Evolutionary conservation across 2,888 invertebrate species (phyloP).

Genomic region (Lithodes maja): DNA sequence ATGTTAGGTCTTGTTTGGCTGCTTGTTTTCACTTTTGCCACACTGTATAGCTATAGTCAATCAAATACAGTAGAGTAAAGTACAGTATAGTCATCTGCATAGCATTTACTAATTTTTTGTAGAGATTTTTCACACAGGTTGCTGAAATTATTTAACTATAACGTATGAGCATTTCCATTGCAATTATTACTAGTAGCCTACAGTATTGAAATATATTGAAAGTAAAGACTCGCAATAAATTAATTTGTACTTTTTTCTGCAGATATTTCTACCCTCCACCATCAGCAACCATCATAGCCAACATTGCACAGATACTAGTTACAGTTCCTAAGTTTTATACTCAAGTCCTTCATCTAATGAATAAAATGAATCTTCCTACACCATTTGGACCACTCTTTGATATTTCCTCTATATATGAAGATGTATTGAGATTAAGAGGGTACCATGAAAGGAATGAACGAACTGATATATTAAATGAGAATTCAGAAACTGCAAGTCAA

Average conservation of each 20-base stretch:
- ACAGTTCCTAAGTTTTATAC: conserved; percentile 88
- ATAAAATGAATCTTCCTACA: conserved; percentile 91
- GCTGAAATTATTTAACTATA: background rate
- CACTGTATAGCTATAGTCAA: background rate
- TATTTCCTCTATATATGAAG: conserved; percentile 12
- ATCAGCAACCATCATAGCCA: conserved; percentile 82
- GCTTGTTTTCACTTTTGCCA: background rate
- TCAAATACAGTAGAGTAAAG: background rate
- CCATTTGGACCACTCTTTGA: conserved; percentile 79
- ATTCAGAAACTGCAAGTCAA: conserved; percentile 72
- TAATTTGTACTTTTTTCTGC: conserved; percentile 2
- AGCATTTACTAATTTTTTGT: too few relatives aligned
- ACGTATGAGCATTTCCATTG: background rate
- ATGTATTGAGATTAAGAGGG: conserved; percentile 35
- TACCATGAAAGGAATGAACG: background rate
- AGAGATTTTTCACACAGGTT: too few relatives aligned
- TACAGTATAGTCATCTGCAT: background rate
- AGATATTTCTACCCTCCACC: conserved; percentile 87
- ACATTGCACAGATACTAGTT: conserved; percentile 85
- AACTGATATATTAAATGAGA: conserved; percentile 27
- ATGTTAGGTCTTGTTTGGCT: background rate
- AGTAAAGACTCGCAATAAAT: background rate
- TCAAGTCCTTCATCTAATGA: conserved; percentile 91
- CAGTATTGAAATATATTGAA: background rate
- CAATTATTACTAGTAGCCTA: background rate